These are phyloP conservation scores for Arion vulgaris DNA, from an alignment of 1,140 invertebrate species.

Conservation along the genomic window DNA sequence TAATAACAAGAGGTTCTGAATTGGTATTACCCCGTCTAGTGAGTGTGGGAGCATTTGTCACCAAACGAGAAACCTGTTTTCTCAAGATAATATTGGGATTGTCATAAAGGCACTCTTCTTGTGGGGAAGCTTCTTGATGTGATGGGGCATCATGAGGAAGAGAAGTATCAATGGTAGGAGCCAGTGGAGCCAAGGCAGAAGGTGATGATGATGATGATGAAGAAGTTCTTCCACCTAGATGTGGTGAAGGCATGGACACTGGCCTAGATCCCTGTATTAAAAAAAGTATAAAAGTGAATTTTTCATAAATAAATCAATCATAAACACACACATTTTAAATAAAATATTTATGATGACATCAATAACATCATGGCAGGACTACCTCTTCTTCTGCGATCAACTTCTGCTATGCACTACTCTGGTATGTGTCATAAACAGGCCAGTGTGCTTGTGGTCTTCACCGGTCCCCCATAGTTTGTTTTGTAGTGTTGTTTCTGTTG, in stretches of 20 bases:
- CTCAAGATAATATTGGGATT: slow-evolving; percentile 35
- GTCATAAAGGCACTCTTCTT: slow-evolving; percentile 35
- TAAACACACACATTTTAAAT: not conserved
- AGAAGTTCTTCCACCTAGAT: not conserved
- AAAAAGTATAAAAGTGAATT: not conserved
- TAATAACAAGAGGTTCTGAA: slow-evolving; percentile 15
- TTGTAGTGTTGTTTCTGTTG: too few relatives aligned
- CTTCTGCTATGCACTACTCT: too few relatives aligned
- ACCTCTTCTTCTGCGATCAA: too few relatives aligned
- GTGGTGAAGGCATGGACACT: not conserved
- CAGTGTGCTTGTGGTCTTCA: too few relatives aligned
- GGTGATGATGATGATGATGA: not conserved
- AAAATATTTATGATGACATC: too few relatives aligned
- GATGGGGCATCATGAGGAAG: not conserved
- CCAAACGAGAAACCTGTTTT: slow-evolving; percentile 16
- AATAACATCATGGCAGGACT: too few relatives aligned
- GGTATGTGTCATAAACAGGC: too few relatives aligned
- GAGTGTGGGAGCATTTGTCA: not conserved
- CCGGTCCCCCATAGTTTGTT: too few relatives aligned
- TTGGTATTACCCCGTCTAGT: not conserved
- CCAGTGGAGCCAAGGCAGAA: slow-evolving; percentile 8
- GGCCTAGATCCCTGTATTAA: not conserved
- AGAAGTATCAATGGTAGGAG: slow-evolving; percentile 4
- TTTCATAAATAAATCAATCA: not conserved
- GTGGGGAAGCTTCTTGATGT: not conserved